Percentiles rank a stretch among this genome's conserved stretches.
Evolutionary conservation across 2,888 invertebrate species (phyloP).

Genomic region (Physocephala rufipes): DNA sequence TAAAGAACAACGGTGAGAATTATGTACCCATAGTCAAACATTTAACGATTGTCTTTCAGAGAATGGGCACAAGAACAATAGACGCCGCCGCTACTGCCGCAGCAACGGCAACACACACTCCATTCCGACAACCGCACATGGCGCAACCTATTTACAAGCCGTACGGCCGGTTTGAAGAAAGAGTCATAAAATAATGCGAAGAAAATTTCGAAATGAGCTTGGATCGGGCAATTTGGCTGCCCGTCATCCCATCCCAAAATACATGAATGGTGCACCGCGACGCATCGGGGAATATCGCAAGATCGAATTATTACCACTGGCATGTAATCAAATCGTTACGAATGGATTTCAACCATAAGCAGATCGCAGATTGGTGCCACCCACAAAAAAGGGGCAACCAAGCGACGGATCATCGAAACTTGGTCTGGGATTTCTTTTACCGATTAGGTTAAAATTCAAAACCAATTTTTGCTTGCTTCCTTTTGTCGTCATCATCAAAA

Average conservation of each 20-base stretch:
- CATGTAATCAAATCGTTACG: no score
- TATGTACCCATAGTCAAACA: constrained; percentile 4
- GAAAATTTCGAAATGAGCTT: constrained; percentile 41
- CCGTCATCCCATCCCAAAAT: not conserved
- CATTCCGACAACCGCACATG: not conserved
- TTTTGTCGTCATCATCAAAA: no score
- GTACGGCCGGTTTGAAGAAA: not conserved
- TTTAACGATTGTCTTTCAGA: constrained; percentile 38
- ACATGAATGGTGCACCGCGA: no score
- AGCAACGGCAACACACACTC: constrained; percentile 38
- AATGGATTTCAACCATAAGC: not conserved
- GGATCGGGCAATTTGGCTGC: not conserved
- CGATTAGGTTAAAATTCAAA: not conserved
- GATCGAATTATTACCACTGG: no score
- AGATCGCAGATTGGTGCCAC: constrained; percentile 23
- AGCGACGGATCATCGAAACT: no score
- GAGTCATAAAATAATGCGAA: constrained; percentile 28
- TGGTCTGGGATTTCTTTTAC: no score
- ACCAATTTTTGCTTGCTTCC: no score
- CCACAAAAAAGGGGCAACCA: constrained; percentile 27
- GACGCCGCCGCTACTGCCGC: not conserved
- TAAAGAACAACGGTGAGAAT: constrained; percentile 21
- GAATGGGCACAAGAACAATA: constrained; percentile 7
- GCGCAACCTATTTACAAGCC: no score
- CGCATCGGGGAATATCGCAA: no score